Evolutionary conservation across 2,888 invertebrate species (phyloP).

Genomic region (Bursaphelenchus okinawaensis): DNA sequence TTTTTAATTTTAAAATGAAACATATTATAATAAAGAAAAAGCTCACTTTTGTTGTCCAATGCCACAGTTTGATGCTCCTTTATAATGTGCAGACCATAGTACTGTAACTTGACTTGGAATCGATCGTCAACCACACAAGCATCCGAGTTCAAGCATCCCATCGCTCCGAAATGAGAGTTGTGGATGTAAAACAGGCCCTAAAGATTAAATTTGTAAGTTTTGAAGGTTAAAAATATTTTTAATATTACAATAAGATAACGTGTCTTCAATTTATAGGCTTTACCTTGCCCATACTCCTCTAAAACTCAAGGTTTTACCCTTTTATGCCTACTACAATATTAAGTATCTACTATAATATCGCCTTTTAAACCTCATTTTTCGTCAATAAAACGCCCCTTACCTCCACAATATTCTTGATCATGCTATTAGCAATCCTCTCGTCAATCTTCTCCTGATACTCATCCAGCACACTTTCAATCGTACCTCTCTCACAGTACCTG

Average conservation of each 20-base stretch:
- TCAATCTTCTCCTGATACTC: conserved; percentile 6
- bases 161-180: conserved; percentile 14
- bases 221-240: no score
- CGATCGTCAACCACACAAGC: conserved; percentile 23
- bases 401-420: conserved; percentile 12
- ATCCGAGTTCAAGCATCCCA: conserved; percentile 12
- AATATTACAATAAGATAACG: no score
- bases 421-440: not conserved
- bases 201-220: no score
- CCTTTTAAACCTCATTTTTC: not conserved
- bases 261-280: no score
- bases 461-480: not conserved
- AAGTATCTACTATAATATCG: no score
- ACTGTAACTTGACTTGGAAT: conserved; percentile 38
- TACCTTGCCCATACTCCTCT: no score
- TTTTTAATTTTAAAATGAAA: no score
- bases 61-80: not conserved
- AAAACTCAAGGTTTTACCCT: no score
- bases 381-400: no score
- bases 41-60: not conserved
- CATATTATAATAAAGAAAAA: no score
- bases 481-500: conserved; percentile 6
- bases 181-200: conserved; percentile 16
- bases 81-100: conserved; percentile 29
- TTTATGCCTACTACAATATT: no score